Percentiles rank a stretch among this genome's conserved stretches.
These are phyloP conservation scores for Furnarius figulus DNA, from an alignment of 2,113 vertebrate species.

Conservation along the genomic window DNA sequence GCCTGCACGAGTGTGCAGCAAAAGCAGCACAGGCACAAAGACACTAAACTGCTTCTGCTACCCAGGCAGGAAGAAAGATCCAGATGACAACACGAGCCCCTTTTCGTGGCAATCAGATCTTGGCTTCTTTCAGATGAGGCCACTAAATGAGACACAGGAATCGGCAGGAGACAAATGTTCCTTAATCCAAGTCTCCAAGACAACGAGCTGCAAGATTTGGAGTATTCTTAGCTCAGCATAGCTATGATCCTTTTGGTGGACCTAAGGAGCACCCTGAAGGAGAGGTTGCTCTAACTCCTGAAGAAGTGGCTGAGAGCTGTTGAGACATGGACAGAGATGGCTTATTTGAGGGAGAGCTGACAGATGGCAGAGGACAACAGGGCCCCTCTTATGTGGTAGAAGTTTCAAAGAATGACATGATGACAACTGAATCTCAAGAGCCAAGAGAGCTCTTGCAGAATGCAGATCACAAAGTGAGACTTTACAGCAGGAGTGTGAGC, in stretches of 20 bases:
- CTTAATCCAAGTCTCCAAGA: slow-evolving; percentile 63
- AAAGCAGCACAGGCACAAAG: slow-evolving; percentile 81
- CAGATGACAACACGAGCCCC: slow-evolving; percentile 80
- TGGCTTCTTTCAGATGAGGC: slow-evolving; percentile 80
- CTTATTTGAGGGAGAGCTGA: slow-evolving; percentile 87
- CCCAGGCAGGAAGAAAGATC: slow-evolving; percentile 82
- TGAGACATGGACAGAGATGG: slow-evolving; percentile 83
- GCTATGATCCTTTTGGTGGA: slow-evolving; percentile 82
- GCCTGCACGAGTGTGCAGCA: not conserved
- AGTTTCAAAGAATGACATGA: slow-evolving; percentile 78
- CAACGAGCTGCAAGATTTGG: slow-evolving; percentile 75
- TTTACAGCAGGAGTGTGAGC: slow-evolving; percentile 78
- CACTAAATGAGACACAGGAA: slow-evolving; percentile 81
- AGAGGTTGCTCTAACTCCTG: slow-evolving; percentile 81
- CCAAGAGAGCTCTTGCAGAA: slow-evolving; percentile 72
- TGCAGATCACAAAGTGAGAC: slow-evolving; percentile 75
- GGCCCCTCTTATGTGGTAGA: slow-evolving; percentile 83
- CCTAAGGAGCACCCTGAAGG: slow-evolving; percentile 82
- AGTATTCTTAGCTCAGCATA: slow-evolving; percentile 83
- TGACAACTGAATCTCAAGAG: slow-evolving; percentile 67
- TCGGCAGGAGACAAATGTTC: slow-evolving; percentile 74
- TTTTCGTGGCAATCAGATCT: slow-evolving; percentile 77
- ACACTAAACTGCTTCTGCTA: slow-evolving; percentile 81
- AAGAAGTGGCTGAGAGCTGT: slow-evolving; percentile 81
- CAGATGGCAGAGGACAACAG: slow-evolving; percentile 82